Evolutionary conservation across 2,888 invertebrate genomes (phyloP), one percentile per base, ranked within the genome.

Genomic region (Molorchus minor): DNA sequence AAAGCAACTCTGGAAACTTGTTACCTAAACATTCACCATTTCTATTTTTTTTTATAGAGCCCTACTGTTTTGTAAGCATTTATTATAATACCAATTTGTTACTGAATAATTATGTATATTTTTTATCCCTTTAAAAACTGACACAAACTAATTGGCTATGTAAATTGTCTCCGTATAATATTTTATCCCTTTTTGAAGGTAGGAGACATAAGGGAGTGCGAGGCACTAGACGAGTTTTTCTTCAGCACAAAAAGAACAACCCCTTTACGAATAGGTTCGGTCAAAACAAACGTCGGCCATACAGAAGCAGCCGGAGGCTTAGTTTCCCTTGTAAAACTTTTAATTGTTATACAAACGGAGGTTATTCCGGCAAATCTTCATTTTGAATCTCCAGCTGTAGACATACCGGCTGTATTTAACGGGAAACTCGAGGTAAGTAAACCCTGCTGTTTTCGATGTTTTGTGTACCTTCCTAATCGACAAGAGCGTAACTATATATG

Each of bases 341-440:
- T 89, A 7, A 82, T 92, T 30, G 86, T 88, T 0, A 91, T 91
- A 82, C 88, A 92, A 69, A 82, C 81, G n/a, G 87, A 88, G 0
- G 64, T 80, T 8, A 82, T 93, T 49, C 90, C 92, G 0, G 87
- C 87, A 0, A 93, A 92, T 77, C 80, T 93, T 10, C 86, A 93
- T 76, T 91, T 82, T 75, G 79, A 82, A 0, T 79, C 74, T 0
- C 89, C 91, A 0, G 80, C 84, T 1, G 74, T 81, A 19, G 84
- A 84, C 40, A 69, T 85, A 0, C 77, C 77, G 8, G 83, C 83
- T 16, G 68, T 87, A 4, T 77, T 79, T 1, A 83, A 85, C 1
- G 85, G 85, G 0, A 79, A 82, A 29, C 78, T 85, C 38, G 69
- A 81, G 69, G 69, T 81, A 53, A 78, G 79, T 36, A 17, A 43